A percentile compares a stretch with the other conserved stretches of the same genome.
phyloP scores from a whole-genome alignment of 2,888 invertebrate genomes.

The Mythimna pallens region DNA sequence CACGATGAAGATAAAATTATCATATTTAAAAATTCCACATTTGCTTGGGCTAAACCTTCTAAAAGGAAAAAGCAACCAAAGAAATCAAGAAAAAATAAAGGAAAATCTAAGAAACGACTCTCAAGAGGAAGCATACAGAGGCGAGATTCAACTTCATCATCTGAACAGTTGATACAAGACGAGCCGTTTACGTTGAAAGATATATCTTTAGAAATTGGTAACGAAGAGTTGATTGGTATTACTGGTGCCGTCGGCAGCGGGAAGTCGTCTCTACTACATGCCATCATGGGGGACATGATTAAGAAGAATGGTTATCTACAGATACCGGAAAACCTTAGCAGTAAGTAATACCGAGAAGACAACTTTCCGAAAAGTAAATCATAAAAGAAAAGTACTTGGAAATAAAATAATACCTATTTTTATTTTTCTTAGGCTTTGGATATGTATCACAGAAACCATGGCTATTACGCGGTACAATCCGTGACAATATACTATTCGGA shows the following conservation, averaged over 20 bases:
- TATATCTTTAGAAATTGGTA: slow-evolving; percentile 80
- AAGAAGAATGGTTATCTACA: slow-evolving; percentile 93
- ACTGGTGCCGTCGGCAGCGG: slow-evolving; percentile 97
- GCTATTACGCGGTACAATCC: slow-evolving; percentile 97
- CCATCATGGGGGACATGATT: slow-evolving; percentile 96
- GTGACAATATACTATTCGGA: slow-evolving; percentile 98
- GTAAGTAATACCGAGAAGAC: slow-evolving; percentile 78
- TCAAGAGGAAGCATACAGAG: slow-evolving; percentile 76
- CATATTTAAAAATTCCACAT: slow-evolving; percentile 91
- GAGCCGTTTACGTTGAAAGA: slow-evolving; percentile 81
- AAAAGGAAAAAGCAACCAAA: slow-evolving; percentile 73
- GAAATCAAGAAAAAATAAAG: slow-evolving; percentile 85
- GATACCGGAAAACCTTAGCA: slow-evolving; percentile 92
- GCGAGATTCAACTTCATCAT: slow-evolving; percentile 78
- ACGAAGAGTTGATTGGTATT: slow-evolving; percentile 96
- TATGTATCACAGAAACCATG: slow-evolving; percentile 97
- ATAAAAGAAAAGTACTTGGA: not conserved
- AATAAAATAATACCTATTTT: not conserved
- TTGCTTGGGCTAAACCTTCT: slow-evolving; percentile 90
- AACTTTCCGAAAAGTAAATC: not conserved
- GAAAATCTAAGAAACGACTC: slow-evolving; percentile 85
- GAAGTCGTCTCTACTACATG: slow-evolving; percentile 96
- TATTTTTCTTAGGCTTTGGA: slow-evolving; percentile 92
- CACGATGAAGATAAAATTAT: slow-evolving; percentile 90
- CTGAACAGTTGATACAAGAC: slow-evolving; percentile 67